Evolutionary conservation across 2,113 vertebrate genomes (phyloP), one percentile per base, ranked within the genome.

Genomic region (Bagarius yarrelli): DNA sequence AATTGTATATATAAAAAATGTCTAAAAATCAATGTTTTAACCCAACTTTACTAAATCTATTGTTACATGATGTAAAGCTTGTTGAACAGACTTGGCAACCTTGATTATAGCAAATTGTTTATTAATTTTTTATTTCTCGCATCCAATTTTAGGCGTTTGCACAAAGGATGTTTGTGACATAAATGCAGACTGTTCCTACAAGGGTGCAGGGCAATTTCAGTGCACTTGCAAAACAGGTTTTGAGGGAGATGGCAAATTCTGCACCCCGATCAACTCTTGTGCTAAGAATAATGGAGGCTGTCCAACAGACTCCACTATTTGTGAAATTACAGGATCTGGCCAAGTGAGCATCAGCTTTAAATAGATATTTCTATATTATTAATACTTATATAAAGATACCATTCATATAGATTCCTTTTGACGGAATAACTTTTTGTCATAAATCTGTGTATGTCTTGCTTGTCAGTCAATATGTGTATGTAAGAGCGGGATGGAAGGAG

Each of bases 221-320:
- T 99, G 98, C 16, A 87, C 34, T 27, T 99, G 97, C 87, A 94
- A 91, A 74, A 81, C 90, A 0, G 94, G 92, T 61, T 97, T 92
- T 47, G 77, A 93, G 44, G 97, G 97, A 0, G 92, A 99, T 1
- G 98, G 97, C 4, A 91, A 52, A 21, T 78, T 95, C 59, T 99
- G 98, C 72, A 84, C 94, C 72, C 94, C 95, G 23, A 87, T 86
- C 78, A 95, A 99, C 80, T 96, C 94, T 0, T 99, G 98, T 74
- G 63, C 88, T 8, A 13, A 75, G n/a, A 88, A 89, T 90, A 93
- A 95, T 0, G 96, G 97, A 30, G 95, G 94, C 60, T 99, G 98
- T 82, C 94, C 95, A 53, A 76, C 86, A 66, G 92, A 95, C 85
- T 94, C 95, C 4, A 97, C 96, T 0, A 0, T 86, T 30, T 99